phyloP scores from a whole-genome alignment of 2,797 vertebrate genomes.

The Sphenodon punctatus region DNA sequence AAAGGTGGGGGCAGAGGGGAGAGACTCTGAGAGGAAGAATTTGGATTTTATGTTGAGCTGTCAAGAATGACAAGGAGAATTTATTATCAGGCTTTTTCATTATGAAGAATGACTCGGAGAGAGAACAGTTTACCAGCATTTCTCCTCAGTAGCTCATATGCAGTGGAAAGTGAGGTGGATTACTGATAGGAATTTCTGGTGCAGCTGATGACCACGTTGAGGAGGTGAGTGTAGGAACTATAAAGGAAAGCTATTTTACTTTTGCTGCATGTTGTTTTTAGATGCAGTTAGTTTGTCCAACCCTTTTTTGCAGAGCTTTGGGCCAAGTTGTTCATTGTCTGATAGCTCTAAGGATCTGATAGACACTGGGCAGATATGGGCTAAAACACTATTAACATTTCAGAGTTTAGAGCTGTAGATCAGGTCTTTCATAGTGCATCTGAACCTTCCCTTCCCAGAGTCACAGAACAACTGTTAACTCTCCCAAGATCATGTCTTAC shows the following conservation, averaged over 20 bases:
- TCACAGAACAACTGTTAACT: conserved; percentile 43
- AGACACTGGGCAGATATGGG: conserved; percentile 40
- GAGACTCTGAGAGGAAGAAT: background rate
- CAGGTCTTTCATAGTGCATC: conserved; percentile 33
- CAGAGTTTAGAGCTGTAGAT: conserved; percentile 30
- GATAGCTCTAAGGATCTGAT: conserved; percentile 13
- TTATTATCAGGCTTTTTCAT: background rate
- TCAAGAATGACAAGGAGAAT: background rate
- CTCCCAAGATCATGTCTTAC: background rate
- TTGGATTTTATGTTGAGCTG: background rate
- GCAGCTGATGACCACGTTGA: background rate
- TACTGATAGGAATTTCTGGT: conserved; percentile 11
- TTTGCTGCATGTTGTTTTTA: conserved; percentile 16
- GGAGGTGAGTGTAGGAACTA: accelerated
- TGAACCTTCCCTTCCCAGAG: background rate
- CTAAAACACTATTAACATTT: conserved; percentile 53
- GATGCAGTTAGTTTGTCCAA: conserved; percentile 9
- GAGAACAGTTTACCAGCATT: background rate
- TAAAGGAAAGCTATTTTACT: background rate
- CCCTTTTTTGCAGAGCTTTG: background rate
- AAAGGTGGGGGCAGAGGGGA: background rate
- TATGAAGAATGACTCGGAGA: background rate
- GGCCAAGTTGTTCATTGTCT: conserved; percentile 14
- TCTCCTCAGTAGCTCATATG: background rate
- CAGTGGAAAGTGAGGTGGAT: background rate